A percentile compares a stretch with the other conserved stretches of the same genome.
These are phyloP conservation scores for Rhimphoctona megacephalus DNA, from an alignment of 2,888 invertebrate genomes.

Conservation along the genomic window DNA sequence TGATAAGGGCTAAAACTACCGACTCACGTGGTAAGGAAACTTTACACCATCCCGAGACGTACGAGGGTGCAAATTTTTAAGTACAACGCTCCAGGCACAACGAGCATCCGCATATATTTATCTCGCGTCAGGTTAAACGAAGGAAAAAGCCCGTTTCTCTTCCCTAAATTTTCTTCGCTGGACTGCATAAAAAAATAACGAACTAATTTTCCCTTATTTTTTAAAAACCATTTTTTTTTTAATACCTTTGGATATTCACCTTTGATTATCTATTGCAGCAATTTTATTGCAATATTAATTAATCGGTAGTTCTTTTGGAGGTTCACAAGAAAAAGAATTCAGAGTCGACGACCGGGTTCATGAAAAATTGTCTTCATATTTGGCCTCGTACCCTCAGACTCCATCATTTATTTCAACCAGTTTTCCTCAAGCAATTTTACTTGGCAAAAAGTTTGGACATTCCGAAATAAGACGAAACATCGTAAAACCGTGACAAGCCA, in stretches of 20 bases:
- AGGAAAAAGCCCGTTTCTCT: background rate
- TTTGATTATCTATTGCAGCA: background rate
- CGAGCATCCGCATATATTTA: conserved; percentile 6
- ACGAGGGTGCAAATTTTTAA: conserved; percentile 13
- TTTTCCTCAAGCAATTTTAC: conserved; percentile 38
- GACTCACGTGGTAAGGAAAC: conserved; percentile 42
- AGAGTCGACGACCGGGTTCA: background rate
- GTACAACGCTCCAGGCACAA: conserved; percentile 14
- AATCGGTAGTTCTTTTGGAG: background rate
- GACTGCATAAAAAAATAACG: background rate
- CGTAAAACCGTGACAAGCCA: conserved; percentile 41
- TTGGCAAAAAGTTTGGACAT: conserved; percentile 26
- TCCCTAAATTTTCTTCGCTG: background rate
- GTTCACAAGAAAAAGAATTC: background rate
- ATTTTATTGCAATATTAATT: background rate
- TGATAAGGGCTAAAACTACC: conserved; percentile 29
- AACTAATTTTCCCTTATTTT: no score
- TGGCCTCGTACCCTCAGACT: background rate
- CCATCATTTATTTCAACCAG: conserved; percentile 35
- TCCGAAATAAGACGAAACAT: conserved; percentile 44
- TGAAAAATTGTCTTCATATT: conserved; percentile 42
- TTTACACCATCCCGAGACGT: conserved; percentile 25
- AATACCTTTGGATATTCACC: background rate
- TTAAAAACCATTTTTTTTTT: no score
- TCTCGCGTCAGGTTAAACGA: background rate